Evolutionary conservation across 2,797 vertebrate species (phyloP).

Genomic region (Vespertilio murinus): DNA sequence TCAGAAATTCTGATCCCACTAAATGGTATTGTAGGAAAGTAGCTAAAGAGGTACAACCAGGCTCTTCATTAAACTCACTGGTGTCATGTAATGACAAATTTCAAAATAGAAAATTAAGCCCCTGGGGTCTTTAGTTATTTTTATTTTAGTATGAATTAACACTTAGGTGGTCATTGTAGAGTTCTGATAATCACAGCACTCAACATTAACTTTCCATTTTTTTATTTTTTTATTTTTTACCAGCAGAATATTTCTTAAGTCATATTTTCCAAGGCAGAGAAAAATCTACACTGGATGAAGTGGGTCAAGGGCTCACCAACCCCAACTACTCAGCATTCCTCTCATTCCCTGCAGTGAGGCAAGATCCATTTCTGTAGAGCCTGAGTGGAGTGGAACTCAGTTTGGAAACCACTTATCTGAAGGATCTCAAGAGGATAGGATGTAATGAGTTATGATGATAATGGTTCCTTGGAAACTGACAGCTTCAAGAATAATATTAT

Average conservation of each 20-base stretch:
- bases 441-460: conserved; percentile 43
- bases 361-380: background rate
- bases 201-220: background rate
- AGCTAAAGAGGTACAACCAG: background rate
- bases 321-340: background rate
- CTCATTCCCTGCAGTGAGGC: background rate
- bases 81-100: background rate
- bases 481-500: conserved; percentile 28
- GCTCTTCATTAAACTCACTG: background rate
- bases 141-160: background rate
- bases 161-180: background rate
- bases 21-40: background rate
- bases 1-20: background rate
- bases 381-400: background rate
- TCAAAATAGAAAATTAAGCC: background rate
- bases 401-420: background rate
- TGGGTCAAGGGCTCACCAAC: background rate
- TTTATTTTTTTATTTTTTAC: background rate
- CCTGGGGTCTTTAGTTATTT: background rate
- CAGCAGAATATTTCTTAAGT: background rate
- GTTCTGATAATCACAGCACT: background rate
- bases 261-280: background rate
- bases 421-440: background rate
- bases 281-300: background rate
- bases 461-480: background rate